Base-by-base conservation (phyloP, 2,113 vertebrate species). In the Phoxinus phoxinus region DNA sequence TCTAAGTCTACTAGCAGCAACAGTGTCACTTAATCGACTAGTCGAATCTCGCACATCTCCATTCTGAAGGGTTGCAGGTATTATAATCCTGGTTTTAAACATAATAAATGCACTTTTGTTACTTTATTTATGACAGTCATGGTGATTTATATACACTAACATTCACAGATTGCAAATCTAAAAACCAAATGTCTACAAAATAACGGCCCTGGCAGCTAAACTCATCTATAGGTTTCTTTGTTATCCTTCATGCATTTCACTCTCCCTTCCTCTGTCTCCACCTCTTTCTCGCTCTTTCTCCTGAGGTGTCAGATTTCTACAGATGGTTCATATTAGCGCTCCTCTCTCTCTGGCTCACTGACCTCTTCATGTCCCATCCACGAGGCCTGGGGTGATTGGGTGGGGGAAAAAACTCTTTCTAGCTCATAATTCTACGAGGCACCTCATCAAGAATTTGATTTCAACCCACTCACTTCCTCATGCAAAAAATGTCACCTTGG, bases 281-380 rank as follows among this genome's bases (percentile, higher is more conserved):
- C 59, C 35, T 56, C 74, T n/a, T 83, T 86, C 53, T 32, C 25
- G 35, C 89, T 56, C 53, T 23, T 81, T 80, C 83, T 69, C 90
- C 86, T 0, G 71, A 92, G 90, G 94, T 94, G 93, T 95, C 94
- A 93, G 90, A 91, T 95, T 94, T 95, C 94, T 90, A 94, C 94
- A 95, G 93, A 94, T 95, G 94, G 94, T 94, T 94, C 92, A 90
- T 91, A 93, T 94, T 95, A 94, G 89, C 89, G 41, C 91, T 90
- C 91, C 73, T 74, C 78, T 73, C 82, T 86, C 75, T 89, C 90
- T 86, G 90, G 91, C 91, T 90, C 92, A 63, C 90, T 93, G 93
- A 94, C 93, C 94, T 92, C 90, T 89, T 88, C 82, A 85, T 90
- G 86, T 92, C 84, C 84, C 86, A 84, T 90, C 89, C 46, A 73